phyloP scores from a whole-genome alignment of 2,797 vertebrate species.

The Pseudocheirus occidentalis region DNA sequence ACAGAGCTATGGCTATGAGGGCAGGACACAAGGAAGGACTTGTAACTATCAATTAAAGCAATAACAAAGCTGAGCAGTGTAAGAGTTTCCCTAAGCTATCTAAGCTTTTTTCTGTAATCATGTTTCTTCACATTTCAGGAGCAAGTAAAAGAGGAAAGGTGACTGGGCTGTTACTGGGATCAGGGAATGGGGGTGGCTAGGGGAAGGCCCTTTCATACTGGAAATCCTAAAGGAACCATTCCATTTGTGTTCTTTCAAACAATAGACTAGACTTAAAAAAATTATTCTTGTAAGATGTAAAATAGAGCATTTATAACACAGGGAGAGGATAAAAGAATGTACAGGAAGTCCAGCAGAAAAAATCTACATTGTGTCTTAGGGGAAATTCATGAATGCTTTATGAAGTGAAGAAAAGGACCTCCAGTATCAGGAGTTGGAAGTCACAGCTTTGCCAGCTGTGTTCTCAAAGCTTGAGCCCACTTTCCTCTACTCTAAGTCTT shows the following conservation, averaged over 20 bases:
- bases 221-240: not conserved
- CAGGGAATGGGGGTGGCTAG: not conserved
- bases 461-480: not conserved
- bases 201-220: not conserved
- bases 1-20: not conserved
- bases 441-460: not conserved
- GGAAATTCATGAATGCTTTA: not conserved
- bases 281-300: not conserved
- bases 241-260: not conserved
- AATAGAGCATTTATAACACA: not conserved
- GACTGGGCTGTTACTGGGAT: not conserved
- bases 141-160: not conserved
- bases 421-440: not conserved
- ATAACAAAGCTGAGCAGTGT: not conserved
- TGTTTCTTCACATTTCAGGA: constrained; percentile 17
- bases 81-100: not conserved
- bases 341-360: not conserved
- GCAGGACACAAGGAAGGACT: not conserved
- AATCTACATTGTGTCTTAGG: not conserved
- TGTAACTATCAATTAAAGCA: rapidly evolving
- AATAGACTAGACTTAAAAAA: not conserved
- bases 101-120: not conserved
- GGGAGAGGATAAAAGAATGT: not conserved
- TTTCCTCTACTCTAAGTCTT: not conserved
- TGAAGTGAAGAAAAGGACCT: not conserved